Evolutionary conservation across 2,113 vertebrate genomes (phyloP).

Genomic region (Hyperoodon ampullatus): DNA sequence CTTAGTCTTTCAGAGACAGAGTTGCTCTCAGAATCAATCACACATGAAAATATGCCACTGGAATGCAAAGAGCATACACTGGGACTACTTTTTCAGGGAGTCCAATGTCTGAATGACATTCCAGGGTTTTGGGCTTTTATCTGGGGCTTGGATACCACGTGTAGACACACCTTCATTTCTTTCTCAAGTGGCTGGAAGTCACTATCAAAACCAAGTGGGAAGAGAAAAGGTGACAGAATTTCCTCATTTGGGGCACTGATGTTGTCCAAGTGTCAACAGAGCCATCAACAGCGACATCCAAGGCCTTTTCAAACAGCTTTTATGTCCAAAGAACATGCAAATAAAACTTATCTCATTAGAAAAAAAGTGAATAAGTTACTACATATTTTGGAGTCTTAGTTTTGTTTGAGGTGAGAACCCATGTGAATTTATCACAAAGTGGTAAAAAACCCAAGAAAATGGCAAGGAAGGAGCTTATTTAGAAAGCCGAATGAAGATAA

Average conservation of each 20-base stretch:
- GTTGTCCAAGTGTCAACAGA: not conserved
- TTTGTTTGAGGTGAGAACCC: not conserved
- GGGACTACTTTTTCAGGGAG: not conserved
- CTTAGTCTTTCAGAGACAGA: not conserved
- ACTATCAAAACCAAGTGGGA: not conserved
- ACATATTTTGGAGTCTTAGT: not conserved
- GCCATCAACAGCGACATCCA: not conserved
- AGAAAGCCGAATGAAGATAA: not conserved
- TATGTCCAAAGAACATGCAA: not conserved
- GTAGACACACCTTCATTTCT: not conserved
- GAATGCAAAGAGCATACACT: not conserved
- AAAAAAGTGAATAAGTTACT: not conserved
- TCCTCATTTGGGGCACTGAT: not conserved
- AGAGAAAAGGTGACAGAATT: not conserved
- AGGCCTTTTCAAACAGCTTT: not conserved
- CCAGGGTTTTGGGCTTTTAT: not conserved
- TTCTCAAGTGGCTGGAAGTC: not conserved
- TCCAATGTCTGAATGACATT: not conserved
- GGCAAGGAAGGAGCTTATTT: not conserved
- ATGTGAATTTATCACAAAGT: not conserved
- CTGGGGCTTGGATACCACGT: not conserved
- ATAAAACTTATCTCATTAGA: not conserved
- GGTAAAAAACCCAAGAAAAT: not conserved
- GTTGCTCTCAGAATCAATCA: not conserved
- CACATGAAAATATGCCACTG: not conserved